Evolutionary conservation across 2,888 invertebrate species (phyloP).

Genomic region (Oscheius sp.): DNA sequence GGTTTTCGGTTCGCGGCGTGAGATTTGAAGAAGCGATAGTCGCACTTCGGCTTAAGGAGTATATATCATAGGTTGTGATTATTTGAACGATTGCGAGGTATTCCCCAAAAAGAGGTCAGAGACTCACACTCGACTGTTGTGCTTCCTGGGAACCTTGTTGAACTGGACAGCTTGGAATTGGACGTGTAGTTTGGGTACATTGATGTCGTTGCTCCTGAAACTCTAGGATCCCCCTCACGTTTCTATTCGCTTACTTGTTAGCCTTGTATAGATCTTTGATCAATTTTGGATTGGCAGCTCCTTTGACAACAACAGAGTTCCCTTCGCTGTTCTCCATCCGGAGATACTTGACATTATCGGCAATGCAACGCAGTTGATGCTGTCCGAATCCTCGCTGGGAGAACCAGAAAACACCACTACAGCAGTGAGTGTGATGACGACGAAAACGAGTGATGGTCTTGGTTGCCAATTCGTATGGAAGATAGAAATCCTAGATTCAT

Average conservation of each 20-base stretch:
- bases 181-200: neutral
- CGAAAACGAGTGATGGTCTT: neutral
- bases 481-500: neutral
- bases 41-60: neutral
- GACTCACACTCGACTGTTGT: constrained; percentile 5
- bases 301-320: neutral
- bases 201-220: too few species aligned
- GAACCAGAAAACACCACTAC: neutral
- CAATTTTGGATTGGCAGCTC: neutral
- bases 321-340: neutral
- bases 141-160: neutral
- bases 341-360: neutral
- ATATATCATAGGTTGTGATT: neutral
- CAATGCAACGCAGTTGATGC: neutral
- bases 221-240: neutral
- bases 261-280: too few species aligned
- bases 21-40: too few species aligned
- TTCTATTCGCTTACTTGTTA: neutral
- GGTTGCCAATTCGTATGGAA: neutral
- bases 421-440: constrained; percentile 4
- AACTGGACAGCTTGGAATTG: neutral
- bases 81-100: neutral
- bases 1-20: too few species aligned
- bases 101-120: too few species aligned
- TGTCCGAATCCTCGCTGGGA: neutral